Evolutionary conservation across 1,140 invertebrate species (phyloP).

Genomic region (Drosophila bocki): DNA sequence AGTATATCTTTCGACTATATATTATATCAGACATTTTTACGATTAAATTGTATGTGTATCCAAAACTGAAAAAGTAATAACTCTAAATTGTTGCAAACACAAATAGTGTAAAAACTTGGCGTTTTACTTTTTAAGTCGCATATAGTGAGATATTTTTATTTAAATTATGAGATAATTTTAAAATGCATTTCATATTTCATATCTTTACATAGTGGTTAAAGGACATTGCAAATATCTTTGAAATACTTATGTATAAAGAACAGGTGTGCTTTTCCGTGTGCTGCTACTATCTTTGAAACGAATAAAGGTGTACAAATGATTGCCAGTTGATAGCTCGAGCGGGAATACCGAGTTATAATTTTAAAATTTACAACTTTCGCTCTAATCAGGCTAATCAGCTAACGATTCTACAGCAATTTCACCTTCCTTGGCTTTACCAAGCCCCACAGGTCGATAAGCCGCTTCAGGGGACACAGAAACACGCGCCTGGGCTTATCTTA

Average conservation of each 20-base stretch:
- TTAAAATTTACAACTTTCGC: conserved; percentile 26
- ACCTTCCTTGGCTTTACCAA: conserved; percentile 18
- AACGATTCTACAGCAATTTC: conserved; percentile 10
- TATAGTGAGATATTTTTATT: too few species aligned
- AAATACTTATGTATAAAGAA: background rate
- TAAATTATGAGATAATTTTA: too few species aligned
- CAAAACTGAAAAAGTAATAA: too few species aligned
- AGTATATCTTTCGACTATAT: too few species aligned
- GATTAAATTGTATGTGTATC: too few species aligned
- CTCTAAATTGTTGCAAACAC: too few species aligned
- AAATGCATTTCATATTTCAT: too few species aligned
- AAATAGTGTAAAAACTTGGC: too few species aligned
- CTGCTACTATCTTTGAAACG: background rate
- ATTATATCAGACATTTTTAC: too few species aligned
- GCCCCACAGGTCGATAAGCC: conserved; percentile 25
- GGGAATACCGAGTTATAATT: conserved; percentile 7
- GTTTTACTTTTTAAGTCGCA: too few species aligned
- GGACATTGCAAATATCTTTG: background rate
- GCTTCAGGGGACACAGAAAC: conserved; percentile 3
- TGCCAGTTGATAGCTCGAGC: background rate
- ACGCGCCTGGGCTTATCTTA: conserved; percentile 41
- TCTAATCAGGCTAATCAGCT: conserved; percentile 14
- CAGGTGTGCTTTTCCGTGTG: background rate
- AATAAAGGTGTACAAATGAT: background rate
- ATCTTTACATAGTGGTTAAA: background rate